Percentiles rank a stretch among this genome's conserved stretches.
Evolutionary conservation across 2,888 invertebrate genomes (phyloP).

Genomic region (Loripinus fragilis): DNA sequence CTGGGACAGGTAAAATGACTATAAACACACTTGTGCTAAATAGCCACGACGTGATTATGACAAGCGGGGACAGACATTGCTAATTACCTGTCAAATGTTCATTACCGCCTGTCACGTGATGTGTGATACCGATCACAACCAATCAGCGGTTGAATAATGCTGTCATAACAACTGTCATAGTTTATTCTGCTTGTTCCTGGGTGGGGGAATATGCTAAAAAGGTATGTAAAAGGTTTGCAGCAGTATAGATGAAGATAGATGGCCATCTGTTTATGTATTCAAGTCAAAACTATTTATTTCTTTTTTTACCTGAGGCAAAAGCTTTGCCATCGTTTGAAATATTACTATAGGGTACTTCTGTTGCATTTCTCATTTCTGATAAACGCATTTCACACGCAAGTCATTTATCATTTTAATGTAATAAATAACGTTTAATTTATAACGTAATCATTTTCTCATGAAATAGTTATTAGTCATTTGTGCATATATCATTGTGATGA

Average conservation of each 20-base stretch:
- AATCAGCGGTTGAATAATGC: slow-evolving; percentile 34
- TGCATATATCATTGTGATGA: not conserved
- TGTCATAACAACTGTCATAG: slow-evolving; percentile 12
- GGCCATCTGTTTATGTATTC: no score
- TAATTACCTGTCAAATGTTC: slow-evolving; percentile 51
- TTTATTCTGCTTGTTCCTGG: not conserved
- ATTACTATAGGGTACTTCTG: slow-evolving; percentile 5
- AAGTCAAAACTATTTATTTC: no score
- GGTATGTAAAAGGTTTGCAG: no score
- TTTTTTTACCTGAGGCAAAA: not conserved
- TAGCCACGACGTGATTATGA: slow-evolving; percentile 36
- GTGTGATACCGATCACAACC: slow-evolving; percentile 42
- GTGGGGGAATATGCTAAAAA: no score
- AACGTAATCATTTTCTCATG: not conserved
- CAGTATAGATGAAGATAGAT: no score
- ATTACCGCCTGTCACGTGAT: slow-evolving; percentile 43
- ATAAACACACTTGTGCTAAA: slow-evolving; percentile 49
- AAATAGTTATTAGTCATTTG: not conserved
- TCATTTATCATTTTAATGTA: slow-evolving; percentile 12
- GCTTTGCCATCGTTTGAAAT: not conserved
- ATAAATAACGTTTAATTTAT: slow-evolving; percentile 9
- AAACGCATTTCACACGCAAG: not conserved
- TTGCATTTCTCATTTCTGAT: slow-evolving; percentile 4
- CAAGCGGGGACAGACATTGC: slow-evolving; percentile 32
- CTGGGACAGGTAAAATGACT: slow-evolving; percentile 39